Evolutionary conservation across 2,888 invertebrate species (phyloP).

Genomic region (Metacarcinus magister): DNA sequence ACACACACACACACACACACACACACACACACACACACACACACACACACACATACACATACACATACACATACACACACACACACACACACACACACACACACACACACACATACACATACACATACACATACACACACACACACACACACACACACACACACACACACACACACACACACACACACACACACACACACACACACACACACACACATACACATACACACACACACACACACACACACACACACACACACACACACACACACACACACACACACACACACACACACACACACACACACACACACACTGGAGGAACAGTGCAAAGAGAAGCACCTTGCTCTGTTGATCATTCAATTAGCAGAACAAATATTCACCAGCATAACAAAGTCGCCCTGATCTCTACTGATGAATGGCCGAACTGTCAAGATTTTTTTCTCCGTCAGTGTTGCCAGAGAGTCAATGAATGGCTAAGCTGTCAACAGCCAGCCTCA

Average conservation of each 20-base stretch:
- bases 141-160: constrained; percentile 63
- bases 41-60: neutral
- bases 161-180: neutral
- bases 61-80: neutral
- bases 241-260: constrained; percentile 38
- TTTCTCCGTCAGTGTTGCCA: constrained; percentile 66
- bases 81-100: neutral
- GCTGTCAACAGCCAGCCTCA: constrained; percentile 53
- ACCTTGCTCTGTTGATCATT: constrained; percentile 78
- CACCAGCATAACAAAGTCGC: constrained; percentile 72
- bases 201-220: neutral
- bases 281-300: constrained; percentile 67
- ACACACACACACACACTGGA: constrained; percentile 62
- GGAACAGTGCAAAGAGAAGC: constrained; percentile 77
- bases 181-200: neutral
- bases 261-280: constrained; percentile 59
- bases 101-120: neutral
- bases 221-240: neutral
- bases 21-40: neutral
- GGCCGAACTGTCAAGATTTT: constrained; percentile 70
- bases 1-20: neutral
- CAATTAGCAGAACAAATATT: constrained; percentile 79
- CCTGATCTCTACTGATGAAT: constrained; percentile 75
- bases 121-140: constrained; percentile 41
- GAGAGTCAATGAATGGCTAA: constrained; percentile 67